Percentiles rank a stretch among this genome's conserved stretches.
Evolutionary conservation across 2,113 vertebrate genomes (phyloP).

Genomic region (Eleginops maclovinus): DNA sequence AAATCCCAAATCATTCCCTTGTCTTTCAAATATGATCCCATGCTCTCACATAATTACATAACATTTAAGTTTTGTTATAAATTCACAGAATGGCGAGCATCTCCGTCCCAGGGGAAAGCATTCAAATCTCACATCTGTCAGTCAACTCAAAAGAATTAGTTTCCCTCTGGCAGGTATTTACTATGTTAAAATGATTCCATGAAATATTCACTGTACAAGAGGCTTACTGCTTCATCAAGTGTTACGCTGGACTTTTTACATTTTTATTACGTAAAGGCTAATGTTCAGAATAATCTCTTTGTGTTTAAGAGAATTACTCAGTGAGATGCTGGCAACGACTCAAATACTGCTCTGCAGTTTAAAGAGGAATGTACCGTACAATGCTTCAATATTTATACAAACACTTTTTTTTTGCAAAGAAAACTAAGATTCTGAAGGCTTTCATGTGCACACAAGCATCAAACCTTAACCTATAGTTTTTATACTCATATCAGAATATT

Average conservation of each 20-base stretch:
- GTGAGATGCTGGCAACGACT: neutral
- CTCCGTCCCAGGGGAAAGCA: neutral
- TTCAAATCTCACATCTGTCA: slow-evolving; percentile 43
- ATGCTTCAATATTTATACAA: neutral
- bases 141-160: neutral
- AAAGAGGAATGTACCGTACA: neutral
- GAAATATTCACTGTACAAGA: slow-evolving; percentile 35
- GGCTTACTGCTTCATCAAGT: slow-evolving; percentile 53
- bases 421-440: neutral
- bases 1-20: neutral
- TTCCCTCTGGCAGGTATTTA: slow-evolving; percentile 35
- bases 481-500: too few species aligned
- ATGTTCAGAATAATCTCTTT: slow-evolving; percentile 63
- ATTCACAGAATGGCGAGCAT: slow-evolving; percentile 23
- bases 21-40: slow-evolving; percentile 26
- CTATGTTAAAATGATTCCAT: slow-evolving; percentile 44
- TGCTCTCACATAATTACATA: slow-evolving; percentile 37
- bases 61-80: slow-evolving; percentile 25
- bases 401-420: neutral
- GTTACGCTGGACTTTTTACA: slow-evolving; percentile 18
- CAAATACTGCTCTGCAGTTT: neutral
- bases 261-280: slow-evolving; percentile 49
- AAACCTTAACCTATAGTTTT: too few species aligned
- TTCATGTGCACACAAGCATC: neutral
- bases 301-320: slow-evolving; percentile 29